Conservation (phyloP, 2,888 invertebrate genomes). For the Vannuccia rotundouncinata region DNA sequence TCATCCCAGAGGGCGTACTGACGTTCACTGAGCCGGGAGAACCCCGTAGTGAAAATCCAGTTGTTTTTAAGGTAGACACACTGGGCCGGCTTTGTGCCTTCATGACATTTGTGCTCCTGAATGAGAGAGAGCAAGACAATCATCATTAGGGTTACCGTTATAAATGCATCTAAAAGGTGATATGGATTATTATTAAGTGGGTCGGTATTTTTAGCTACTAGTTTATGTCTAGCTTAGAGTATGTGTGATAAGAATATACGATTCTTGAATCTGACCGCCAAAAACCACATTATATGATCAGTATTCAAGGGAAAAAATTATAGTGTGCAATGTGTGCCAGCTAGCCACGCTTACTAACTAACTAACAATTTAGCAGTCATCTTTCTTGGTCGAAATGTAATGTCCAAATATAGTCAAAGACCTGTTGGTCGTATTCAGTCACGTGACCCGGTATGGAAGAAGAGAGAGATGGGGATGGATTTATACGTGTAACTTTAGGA, state of each 20-base stretch:
- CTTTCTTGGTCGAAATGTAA: not conserved
- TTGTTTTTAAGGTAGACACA: conserved; percentile 75
- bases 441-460: not conserved
- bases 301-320: not conserved
- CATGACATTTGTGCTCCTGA: conserved; percentile 76
- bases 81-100: conserved; percentile 67
- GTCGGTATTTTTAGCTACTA: too few species aligned
- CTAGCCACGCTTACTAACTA: not conserved
- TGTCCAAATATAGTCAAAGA: conserved; percentile 26
- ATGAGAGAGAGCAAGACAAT: not conserved
- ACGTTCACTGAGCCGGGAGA: conserved; percentile 83
- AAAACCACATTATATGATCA: too few species aligned
- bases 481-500: too few species aligned
- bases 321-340: not conserved
- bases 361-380: not conserved
- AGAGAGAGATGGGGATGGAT: too few species aligned
- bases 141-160: not conserved
- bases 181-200: not conserved
- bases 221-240: too few species aligned
- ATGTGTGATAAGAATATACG: too few species aligned
- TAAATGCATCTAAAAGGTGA: not conserved
- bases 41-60: conserved; percentile 78
- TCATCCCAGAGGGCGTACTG: conserved; percentile 75
- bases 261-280: too few species aligned
- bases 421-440: not conserved